phyloP scores from a whole-genome alignment of 2,888 invertebrate genomes.

The Drosophila aldrichi region DNA sequence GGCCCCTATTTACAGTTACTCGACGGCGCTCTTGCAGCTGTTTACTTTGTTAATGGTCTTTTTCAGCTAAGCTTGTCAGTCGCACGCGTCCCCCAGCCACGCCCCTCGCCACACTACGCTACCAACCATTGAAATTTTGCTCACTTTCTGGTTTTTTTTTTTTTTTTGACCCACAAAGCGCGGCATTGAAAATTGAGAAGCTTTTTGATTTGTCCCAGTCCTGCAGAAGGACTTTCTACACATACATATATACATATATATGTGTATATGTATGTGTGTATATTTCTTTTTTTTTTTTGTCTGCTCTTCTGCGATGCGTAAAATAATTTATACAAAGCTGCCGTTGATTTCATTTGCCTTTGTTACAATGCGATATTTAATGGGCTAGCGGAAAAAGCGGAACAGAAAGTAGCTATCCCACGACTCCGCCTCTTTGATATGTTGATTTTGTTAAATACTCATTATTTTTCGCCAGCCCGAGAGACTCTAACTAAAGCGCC shows the following conservation, averaged over 20 bases:
- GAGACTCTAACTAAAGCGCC: neutral
- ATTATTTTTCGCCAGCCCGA: conserved; percentile 33
- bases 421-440: conserved; percentile 38
- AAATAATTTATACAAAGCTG: conserved; percentile 77
- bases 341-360: conserved; percentile 70
- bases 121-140: conserved; percentile 61
- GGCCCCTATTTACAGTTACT: conserved; percentile 51
- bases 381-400: conserved; percentile 31
- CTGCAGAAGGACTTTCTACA: conserved; percentile 15
- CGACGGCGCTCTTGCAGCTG: conserved; percentile 68
- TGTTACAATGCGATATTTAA: conserved; percentile 60
- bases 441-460: conserved; percentile 76
- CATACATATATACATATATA: conserved; percentile 14
- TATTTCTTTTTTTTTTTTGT: conserved; percentile 38
- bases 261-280: conserved; percentile 18
- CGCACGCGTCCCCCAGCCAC: conserved; percentile 51
- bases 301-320: conserved; percentile 50
- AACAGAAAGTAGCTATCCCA: too few relatives aligned
- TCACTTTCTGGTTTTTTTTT: conserved; percentile 54
- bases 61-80: conserved; percentile 75
- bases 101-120: neutral
- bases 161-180: conserved; percentile 72
- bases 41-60: conserved; percentile 82
- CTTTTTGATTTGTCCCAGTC: conserved; percentile 68
- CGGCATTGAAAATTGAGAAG: conserved; percentile 64